A percentile compares a stretch with the other conserved stretches of the same genome.
phyloP scores from a whole-genome alignment of 2,113 vertebrate genomes.

The Sisor rabdophorus region DNA sequence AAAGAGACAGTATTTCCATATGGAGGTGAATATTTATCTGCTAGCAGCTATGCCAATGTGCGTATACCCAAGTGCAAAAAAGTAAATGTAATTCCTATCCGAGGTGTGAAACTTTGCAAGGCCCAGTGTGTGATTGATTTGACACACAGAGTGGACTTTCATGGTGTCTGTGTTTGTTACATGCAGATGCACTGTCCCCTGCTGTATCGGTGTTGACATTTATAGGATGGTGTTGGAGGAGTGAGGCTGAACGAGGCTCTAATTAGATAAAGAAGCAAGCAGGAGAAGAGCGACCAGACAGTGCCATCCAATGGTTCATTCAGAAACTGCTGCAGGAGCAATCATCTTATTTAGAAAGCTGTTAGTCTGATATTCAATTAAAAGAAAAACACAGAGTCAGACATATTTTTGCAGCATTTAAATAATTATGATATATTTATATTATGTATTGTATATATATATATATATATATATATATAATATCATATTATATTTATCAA shows the following conservation, averaged over 20 bases:
- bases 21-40: constrained; percentile 14
- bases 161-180: constrained; percentile 93
- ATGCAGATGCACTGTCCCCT: constrained; percentile 90
- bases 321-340: constrained; percentile 36
- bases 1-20: constrained; percentile 20
- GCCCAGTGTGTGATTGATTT: constrained; percentile 89
- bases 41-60: constrained; percentile 1
- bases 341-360: not conserved
- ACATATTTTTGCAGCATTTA: too few species aligned
- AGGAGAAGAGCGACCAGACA: constrained; percentile 74
- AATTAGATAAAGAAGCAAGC: constrained; percentile 73
- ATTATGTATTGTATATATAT: too few species aligned
- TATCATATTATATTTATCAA: too few species aligned
- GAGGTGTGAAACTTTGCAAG: constrained; percentile 85
- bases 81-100: constrained; percentile 64
- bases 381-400: not conserved
- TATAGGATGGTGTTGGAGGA: constrained; percentile 94
- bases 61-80: constrained; percentile 45
- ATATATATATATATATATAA: too few species aligned
- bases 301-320: constrained; percentile 83
- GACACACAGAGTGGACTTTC: constrained; percentile 89
- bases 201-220: constrained; percentile 96
- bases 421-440: too few species aligned
- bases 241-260: constrained; percentile 80
- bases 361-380: not conserved